phyloP scores from a whole-genome alignment of 2,113 vertebrate genomes.

The Bolborhynchus lineola region DNA sequence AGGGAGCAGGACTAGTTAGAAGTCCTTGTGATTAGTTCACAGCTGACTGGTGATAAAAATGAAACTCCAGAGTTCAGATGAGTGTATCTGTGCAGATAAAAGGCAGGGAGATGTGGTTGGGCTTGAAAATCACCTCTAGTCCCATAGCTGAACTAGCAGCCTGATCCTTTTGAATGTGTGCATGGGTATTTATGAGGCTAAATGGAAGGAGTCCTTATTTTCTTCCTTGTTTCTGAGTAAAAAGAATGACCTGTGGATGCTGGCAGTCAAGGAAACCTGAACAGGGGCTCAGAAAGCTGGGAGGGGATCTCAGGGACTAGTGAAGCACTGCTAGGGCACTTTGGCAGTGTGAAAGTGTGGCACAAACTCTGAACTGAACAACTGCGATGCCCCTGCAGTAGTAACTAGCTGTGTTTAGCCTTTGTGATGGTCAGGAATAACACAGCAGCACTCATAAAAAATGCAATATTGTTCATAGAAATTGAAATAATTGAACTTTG shows the following conservation, averaged over 20 bases:
- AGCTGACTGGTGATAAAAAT: constrained; percentile 71
- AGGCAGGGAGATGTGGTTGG: neutral
- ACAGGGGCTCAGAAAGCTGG: neutral
- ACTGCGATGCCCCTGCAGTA: neutral
- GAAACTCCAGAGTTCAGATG: constrained; percentile 21
- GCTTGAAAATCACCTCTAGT: neutral
- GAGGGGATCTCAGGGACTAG: neutral
- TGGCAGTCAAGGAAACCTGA: neutral
- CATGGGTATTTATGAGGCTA: neutral
- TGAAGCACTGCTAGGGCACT: neutral
- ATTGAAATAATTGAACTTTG: neutral
- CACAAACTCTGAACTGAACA: neutral
- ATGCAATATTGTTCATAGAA: neutral
- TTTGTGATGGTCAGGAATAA: neutral
- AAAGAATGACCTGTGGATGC: neutral
- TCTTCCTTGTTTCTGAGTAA: neutral
- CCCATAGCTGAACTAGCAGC: neutral
- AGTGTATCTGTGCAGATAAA: neutral
- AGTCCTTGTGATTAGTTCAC: constrained; percentile 68
- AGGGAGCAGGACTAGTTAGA: constrained; percentile 70
- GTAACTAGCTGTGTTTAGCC: neutral
- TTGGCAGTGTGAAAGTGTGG: neutral
- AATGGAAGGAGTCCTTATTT: neutral
- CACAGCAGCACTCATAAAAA: neutral
- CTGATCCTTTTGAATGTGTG: neutral